Evolutionary conservation across 1,140 invertebrate genomes (phyloP).

Genomic region (Mamestra configurata): DNA sequence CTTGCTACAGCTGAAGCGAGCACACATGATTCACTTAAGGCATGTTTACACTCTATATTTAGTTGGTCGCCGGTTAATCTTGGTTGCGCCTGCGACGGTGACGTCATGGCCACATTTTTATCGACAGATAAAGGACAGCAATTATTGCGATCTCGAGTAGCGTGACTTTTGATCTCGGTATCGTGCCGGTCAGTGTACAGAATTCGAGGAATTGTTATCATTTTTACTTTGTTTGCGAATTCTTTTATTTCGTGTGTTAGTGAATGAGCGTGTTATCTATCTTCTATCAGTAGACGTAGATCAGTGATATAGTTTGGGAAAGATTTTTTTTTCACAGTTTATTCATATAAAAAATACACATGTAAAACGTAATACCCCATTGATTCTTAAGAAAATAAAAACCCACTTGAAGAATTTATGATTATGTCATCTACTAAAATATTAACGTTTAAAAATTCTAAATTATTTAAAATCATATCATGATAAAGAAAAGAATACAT

Average conservation of each 20-base stretch:
- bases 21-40: slow-evolving; percentile 76
- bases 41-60: slow-evolving; percentile 82
- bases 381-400: too few species aligned
- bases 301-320: background rate
- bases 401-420: too few species aligned
- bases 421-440: too few species aligned
- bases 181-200: background rate
- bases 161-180: slow-evolving; percentile 44
- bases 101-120: slow-evolving; percentile 75
- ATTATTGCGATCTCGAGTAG: slow-evolving; percentile 64
- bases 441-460: too few species aligned
- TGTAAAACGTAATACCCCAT: too few species aligned
- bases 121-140: slow-evolving; percentile 70
- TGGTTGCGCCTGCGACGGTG: slow-evolving; percentile 73
- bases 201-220: slow-evolving; percentile 20
- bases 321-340: background rate
- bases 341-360: background rate
- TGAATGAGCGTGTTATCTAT: slow-evolving; percentile 20
- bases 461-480: background rate
- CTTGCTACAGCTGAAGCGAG: slow-evolving; percentile 68
- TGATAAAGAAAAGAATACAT: background rate
- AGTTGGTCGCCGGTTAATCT: slow-evolving; percentile 71
- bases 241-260: slow-evolving; percentile 24
- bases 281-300: background rate
- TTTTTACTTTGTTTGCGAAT: slow-evolving; percentile 35